Evolutionary conservation across 2,888 invertebrate genomes (phyloP).

Genomic region (Dryocosmus kuriphilus): DNA sequence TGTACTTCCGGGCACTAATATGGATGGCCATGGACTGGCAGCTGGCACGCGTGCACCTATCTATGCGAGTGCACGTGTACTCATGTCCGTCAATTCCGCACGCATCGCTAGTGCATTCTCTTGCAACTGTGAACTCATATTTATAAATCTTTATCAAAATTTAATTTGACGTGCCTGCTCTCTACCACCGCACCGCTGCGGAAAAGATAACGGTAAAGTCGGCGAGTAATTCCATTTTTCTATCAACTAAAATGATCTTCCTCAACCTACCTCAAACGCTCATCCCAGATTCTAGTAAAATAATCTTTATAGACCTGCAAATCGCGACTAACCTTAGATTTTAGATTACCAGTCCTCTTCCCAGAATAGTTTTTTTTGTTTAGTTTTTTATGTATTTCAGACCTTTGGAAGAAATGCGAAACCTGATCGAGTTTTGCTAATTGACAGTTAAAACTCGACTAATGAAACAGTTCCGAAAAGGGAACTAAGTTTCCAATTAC

Average conservation of each 20-base stretch:
- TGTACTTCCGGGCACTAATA: constrained; percentile 18
- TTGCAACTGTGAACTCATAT: background rate
- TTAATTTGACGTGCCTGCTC: background rate
- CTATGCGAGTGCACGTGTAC: constrained; percentile 4
- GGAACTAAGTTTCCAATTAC: background rate
- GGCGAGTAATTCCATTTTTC: background rate
- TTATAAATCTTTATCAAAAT: constrained; percentile 31
- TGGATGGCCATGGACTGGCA: constrained; percentile 16
- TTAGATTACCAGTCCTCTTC: background rate
- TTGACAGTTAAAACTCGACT: constrained; percentile 8
- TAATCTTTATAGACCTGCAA: background rate
- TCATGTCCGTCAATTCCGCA: background rate
- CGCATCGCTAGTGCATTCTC: background rate
- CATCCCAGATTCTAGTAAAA: background rate
- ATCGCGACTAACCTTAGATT: too few species aligned
- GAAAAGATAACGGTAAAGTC: background rate
- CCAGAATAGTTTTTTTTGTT: background rate
- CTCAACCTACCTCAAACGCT: background rate
- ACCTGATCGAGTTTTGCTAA: background rate
- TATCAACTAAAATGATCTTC: background rate
- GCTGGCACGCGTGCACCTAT: background rate
- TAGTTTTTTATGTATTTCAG: background rate
- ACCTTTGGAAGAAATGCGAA: background rate
- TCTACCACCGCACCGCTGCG: background rate
- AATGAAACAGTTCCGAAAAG: background rate